Conservation (phyloP, 1,140 invertebrate genomes). For the Pogonus chalceus region DNA sequence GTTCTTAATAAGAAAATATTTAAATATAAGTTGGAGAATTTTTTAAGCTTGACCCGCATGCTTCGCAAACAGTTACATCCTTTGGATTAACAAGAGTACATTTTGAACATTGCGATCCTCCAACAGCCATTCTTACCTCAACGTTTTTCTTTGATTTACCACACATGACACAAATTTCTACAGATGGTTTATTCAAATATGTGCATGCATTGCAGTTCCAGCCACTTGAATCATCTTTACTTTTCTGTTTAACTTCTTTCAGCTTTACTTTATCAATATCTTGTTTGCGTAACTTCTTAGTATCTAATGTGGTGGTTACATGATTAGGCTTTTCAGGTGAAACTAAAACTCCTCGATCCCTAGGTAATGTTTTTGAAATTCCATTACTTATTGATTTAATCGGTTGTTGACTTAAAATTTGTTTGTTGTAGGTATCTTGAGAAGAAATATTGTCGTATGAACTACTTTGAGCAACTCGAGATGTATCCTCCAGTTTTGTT, state of each 20-base stretch:
- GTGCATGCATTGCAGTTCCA: constrained; percentile 68
- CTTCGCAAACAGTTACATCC: constrained; percentile 52
- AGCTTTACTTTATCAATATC: constrained; percentile 22
- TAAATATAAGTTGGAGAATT: constrained; percentile 70
- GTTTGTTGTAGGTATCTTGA: constrained; percentile 14
- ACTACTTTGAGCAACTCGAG: constrained; percentile 20
- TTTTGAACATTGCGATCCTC: constrained; percentile 61
- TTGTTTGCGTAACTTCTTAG: constrained; percentile 27
- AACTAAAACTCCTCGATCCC: constrained; percentile 19
- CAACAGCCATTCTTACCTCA: constrained; percentile 44
- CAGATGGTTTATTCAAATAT: constrained; percentile 46
- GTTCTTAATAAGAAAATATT: too few relatives aligned
- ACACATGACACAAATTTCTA: constrained; percentile 67
- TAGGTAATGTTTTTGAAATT: constrained; percentile 13
- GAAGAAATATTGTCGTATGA: constrained; percentile 24
- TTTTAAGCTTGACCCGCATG: constrained; percentile 55
- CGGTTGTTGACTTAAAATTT: neutral
- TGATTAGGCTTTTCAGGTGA: constrained; percentile 30
- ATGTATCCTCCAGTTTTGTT: constrained; percentile 16
- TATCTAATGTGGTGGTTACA: constrained; percentile 35
- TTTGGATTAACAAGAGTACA: constrained; percentile 74
- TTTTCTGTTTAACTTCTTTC: constrained; percentile 22
- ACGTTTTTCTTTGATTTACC: constrained; percentile 47
- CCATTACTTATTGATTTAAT: neutral
- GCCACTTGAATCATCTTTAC: constrained; percentile 14